phyloP scores from a whole-genome alignment of 2,113 vertebrate genomes.

The Thinocorus orbignyianus region DNA sequence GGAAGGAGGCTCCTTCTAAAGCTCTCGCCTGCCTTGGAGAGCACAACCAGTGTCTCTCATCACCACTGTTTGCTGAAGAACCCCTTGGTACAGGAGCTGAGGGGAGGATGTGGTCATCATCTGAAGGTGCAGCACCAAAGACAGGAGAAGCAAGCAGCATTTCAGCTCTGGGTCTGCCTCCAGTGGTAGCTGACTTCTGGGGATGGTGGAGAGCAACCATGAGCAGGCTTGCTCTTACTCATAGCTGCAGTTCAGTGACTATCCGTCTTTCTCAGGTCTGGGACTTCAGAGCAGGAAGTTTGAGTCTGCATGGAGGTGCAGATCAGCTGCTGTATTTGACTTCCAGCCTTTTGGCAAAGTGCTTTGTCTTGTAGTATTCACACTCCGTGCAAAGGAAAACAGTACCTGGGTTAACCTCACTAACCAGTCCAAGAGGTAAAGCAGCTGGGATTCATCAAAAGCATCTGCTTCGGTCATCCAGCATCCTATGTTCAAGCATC shows the following conservation, averaged over 20 bases:
- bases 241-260: neutral
- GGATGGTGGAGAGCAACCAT: neutral
- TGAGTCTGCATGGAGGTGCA: neutral
- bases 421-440: neutral
- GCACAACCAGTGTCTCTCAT: neutral
- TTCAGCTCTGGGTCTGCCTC: neutral
- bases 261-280: neutral
- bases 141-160: neutral
- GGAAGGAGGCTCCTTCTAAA: neutral
- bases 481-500: neutral
- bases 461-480: neutral
- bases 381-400: rapidly evolving
- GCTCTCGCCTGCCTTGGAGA: neutral
- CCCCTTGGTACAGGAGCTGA: neutral
- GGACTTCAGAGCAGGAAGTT: neutral
- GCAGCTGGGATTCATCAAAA: neutral
- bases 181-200: neutral
- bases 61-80: neutral
- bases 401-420: neutral
- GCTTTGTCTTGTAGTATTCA: neutral
- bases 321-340: neutral
- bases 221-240: neutral
- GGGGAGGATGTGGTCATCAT: neutral
- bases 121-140: neutral
- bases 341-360: neutral